Conservation (phyloP, 2,113 vertebrate species). For the Hippocampus barbouri region DNA sequence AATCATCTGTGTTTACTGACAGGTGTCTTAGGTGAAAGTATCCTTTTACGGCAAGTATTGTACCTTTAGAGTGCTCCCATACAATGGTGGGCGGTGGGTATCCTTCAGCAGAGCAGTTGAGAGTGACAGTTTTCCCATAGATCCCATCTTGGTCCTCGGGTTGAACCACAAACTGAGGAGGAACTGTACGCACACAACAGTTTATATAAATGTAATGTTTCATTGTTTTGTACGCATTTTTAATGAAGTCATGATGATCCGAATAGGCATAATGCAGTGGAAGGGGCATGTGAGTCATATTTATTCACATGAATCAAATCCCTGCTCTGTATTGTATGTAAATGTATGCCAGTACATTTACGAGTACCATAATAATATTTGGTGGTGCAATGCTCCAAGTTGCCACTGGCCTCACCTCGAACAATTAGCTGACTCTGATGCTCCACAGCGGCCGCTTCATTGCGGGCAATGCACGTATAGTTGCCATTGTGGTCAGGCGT, state of each 20-base stretch:
- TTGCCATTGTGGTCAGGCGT: slow-evolving; percentile 96
- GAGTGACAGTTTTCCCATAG: slow-evolving; percentile 93
- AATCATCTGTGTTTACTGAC: slow-evolving; percentile 14
- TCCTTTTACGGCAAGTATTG: neutral
- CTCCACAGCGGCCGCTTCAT: slow-evolving; percentile 90
- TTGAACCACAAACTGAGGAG: slow-evolving; percentile 96
- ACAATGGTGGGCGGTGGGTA: slow-evolving; percentile 96
- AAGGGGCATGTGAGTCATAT: neutral
- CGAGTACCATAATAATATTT: neutral
- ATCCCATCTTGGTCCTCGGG: slow-evolving; percentile 96
- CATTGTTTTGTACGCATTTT: neutral
- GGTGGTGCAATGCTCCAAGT: neutral
- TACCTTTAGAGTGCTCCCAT: slow-evolving; percentile 99
- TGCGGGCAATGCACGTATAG: slow-evolving; percentile 97
- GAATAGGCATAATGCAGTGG: neutral
- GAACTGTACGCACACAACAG: slow-evolving; percentile 73
- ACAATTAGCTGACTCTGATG: slow-evolving; percentile 97
- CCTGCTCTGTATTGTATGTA: neutral
- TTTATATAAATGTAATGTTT: neutral
- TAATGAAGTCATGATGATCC: neutral
- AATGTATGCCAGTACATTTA: neutral
- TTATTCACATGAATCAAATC: neutral
- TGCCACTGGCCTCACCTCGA: slow-evolving; percentile 76
- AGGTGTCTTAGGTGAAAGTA: neutral
- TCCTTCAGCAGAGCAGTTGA: slow-evolving; percentile 96